Percentiles rank a stretch among this genome's conserved stretches.
Conservation (phyloP, 2,113 vertebrate species). For the Triplophysa tibetana region DNA sequence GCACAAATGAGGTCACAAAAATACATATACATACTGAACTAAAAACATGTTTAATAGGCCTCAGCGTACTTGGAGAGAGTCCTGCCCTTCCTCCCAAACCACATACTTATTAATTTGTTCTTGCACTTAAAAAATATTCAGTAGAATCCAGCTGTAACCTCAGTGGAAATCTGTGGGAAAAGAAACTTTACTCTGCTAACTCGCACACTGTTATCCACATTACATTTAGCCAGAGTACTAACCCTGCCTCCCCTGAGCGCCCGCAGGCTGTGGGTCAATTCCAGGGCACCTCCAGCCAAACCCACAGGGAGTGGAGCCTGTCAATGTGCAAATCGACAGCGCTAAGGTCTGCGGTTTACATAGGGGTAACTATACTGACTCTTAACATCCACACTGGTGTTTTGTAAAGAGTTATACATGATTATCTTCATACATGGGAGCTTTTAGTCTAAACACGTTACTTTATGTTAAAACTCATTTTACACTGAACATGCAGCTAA, state of each 20-base stretch:
- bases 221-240: slow-evolving; percentile 31
- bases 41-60: slow-evolving; percentile 29
- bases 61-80: slow-evolving; percentile 24
- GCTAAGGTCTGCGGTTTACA: slow-evolving; percentile 44
- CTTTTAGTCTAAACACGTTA: not conserved
- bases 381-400: slow-evolving; percentile 10
- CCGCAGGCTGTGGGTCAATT: slow-evolving; percentile 42
- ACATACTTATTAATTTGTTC: slow-evolving; percentile 54
- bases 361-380: slow-evolving; percentile 41
- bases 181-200: slow-evolving; percentile 40
- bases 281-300: slow-evolving; percentile 31
- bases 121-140: slow-evolving; percentile 44
- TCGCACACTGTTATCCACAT: slow-evolving; percentile 35
- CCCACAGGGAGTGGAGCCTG: slow-evolving; percentile 27
- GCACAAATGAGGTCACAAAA: not conserved
- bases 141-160: slow-evolving; percentile 52
- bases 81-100: slow-evolving; percentile 41
- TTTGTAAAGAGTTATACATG: not conserved
- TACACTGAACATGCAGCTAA: not conserved
- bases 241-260: slow-evolving; percentile 26
- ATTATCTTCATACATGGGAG: not conserved
- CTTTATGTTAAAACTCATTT: slow-evolving; percentile 2
- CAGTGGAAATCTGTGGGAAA: slow-evolving; percentile 51
- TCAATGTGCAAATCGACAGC: slow-evolving; percentile 35
- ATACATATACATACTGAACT: not conserved